Percentiles rank a stretch among this genome's conserved stretches.
Conservation (phyloP, 2,888 invertebrate genomes). For the Lapara coniferarum region DNA sequence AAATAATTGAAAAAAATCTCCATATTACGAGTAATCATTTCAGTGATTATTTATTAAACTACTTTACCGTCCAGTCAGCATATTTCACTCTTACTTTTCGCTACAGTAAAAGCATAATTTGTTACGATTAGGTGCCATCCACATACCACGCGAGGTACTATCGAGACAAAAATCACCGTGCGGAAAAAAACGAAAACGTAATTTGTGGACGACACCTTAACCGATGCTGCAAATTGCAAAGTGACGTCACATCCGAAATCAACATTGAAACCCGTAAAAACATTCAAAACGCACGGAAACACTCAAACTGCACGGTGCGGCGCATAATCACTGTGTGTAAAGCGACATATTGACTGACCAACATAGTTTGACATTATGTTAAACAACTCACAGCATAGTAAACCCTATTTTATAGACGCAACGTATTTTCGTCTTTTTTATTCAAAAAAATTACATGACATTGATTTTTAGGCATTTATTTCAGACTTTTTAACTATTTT, state of each 20-base stretch:
- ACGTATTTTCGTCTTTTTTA: too few species aligned
- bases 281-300: neutral
- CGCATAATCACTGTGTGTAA: neutral
- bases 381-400: too few species aligned
- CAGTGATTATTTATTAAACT: conserved; percentile 22
- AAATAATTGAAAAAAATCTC: conserved; percentile 10
- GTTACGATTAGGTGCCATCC: conserved; percentile 14
- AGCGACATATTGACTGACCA: neutral
- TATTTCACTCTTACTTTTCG: conserved; percentile 3
- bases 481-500: too few species aligned
- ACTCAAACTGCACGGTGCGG: neutral
- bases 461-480: too few species aligned
- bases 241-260: conserved; percentile 10
- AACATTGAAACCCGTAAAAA: conserved; percentile 4
- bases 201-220: conserved; percentile 17
- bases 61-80: conserved; percentile 21
- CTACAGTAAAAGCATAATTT: conserved; percentile 14
- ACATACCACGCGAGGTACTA: neutral
- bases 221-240: conserved; percentile 1
- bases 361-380: neutral
- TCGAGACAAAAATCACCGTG: neutral
- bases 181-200: neutral
- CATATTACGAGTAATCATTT: conserved; percentile 23
- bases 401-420: too few species aligned
- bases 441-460: too few species aligned